Evolutionary conservation across 2,113 vertebrate species (phyloP), one percentile per base, ranked within the genome.

Genomic region (Onychorhynchus coronatus): DNA sequence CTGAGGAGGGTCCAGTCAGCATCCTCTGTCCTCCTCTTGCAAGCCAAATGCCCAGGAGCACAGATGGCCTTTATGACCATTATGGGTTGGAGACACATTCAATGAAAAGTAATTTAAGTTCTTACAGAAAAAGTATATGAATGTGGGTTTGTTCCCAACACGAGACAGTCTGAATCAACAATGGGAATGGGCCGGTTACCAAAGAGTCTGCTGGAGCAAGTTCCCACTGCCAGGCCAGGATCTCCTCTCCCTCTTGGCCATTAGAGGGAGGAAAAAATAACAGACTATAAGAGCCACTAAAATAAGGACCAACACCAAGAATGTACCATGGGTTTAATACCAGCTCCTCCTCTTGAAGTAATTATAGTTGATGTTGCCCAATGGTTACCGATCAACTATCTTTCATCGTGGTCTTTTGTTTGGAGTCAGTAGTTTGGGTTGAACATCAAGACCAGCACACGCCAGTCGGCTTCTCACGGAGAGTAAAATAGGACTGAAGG

Each of bases 131-230:
- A 81, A 93, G 41, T 91, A 86, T 92, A 95, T 21, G 93, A 96
- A 92, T 97, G 96, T 97, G 96, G 97, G 96, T 97, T 97, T 93
- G 88, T 86, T 97, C 94, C 94, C 96, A 97, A 91, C 88, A 97
- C 35, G 93, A 97, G 96, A 97, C 96, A 97, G 96, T 93, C 97
- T 97, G 96, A 93, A 97, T 97, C 97, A 97, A 97, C 97, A 97
- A 96, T 96, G 96, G 96, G 92, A 97, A 96, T 13, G 96, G 95
- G 97, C 81, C 56, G 1, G 86, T 87, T 95, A 97, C 96, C 96
- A 97, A 97, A 97, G 95, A 95, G 96, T 93, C 96, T 96, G 96
- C 88, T 96, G 91, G 96, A 97, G 92, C 77, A 93, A 93, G 95
- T 89, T 96, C 88, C 91, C 0, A 20, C 95, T 96, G 96, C 88